Evolutionary conservation across 92 coral and sea anemone genomes (phyloP).

Genomic region (Phenganax stokvisi): DNA sequence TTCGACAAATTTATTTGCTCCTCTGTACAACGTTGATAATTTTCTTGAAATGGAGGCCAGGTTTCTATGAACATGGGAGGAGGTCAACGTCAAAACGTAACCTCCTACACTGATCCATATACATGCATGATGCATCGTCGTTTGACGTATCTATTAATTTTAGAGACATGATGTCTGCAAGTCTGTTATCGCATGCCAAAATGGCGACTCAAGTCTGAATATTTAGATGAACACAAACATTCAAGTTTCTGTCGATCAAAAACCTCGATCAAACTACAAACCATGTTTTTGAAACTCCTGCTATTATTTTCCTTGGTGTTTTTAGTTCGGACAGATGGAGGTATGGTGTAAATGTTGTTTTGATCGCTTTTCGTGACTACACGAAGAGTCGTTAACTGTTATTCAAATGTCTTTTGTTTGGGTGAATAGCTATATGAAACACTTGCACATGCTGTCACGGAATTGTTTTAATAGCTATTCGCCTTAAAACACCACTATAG

Average conservation of each 20-base stretch:
- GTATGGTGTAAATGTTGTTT: not conserved
- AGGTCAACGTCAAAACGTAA: too few relatives aligned
- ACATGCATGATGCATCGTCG: not conserved
- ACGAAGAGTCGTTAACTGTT: not conserved
- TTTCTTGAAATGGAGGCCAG: too few relatives aligned
- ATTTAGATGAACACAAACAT: constrained; percentile 5
- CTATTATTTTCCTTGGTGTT: not conserved
- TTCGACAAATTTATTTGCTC: too few relatives aligned
- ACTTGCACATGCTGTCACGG: not conserved
- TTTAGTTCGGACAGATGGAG: constrained; percentile 1
- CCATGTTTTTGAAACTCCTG: not conserved
- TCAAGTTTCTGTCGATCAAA: not conserved
- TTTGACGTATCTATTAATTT: constrained; percentile 9
- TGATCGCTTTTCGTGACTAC: constrained; percentile 10
- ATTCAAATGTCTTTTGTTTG: constrained; percentile 21
- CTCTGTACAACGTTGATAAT: too few relatives aligned
- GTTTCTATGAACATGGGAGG: too few relatives aligned
- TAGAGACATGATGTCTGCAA: constrained; percentile 28
- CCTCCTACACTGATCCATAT: too few relatives aligned
- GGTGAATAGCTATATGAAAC: not conserved
- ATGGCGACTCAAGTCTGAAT: constrained; percentile 35
- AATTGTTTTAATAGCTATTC: not conserved
- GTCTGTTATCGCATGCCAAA: not conserved
- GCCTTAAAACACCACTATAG: not conserved
- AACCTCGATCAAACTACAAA: not conserved